phyloP scores from a whole-genome alignment of 2,797 vertebrate genomes.

The Okamejei kenojei region DNA sequence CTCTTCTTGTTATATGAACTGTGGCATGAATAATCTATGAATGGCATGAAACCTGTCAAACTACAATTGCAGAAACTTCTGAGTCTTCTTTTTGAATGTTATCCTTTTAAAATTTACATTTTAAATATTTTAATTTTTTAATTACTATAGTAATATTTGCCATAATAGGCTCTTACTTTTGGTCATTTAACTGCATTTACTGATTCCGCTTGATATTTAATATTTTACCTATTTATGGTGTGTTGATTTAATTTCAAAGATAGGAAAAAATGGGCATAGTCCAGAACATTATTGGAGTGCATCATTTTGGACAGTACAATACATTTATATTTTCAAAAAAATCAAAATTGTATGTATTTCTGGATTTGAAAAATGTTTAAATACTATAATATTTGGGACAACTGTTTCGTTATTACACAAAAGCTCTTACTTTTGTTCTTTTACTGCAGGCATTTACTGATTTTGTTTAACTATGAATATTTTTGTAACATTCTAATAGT shows the following conservation, averaged over 20 bases:
- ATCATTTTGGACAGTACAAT: neutral
- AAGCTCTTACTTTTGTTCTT: neutral
- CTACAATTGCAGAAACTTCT: neutral
- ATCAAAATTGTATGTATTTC: neutral
- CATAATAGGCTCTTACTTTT: too few species aligned
- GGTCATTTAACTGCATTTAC: too few species aligned
- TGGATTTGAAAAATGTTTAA: neutral
- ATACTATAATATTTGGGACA: neutral
- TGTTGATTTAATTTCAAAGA: constrained; percentile 21
- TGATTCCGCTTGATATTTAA: too few species aligned
- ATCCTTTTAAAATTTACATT: too few species aligned
- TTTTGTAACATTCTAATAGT: neutral
- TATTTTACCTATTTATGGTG: neutral
- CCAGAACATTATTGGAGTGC: neutral
- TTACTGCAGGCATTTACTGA: neutral
- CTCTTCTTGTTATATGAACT: constrained; percentile 6
- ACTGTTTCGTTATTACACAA: neutral
- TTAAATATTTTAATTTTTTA: too few species aligned
- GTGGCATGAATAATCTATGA: constrained; percentile 23
- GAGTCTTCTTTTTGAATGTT: neutral
- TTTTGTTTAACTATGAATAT: neutral
- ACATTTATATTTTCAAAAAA: neutral
- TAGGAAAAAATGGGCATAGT: too few species aligned
- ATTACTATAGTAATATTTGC: too few species aligned
- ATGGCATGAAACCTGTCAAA: neutral